Evolutionary conservation across 2,888 invertebrate species (phyloP).

Genomic region (Pyrgus malvae): DNA sequence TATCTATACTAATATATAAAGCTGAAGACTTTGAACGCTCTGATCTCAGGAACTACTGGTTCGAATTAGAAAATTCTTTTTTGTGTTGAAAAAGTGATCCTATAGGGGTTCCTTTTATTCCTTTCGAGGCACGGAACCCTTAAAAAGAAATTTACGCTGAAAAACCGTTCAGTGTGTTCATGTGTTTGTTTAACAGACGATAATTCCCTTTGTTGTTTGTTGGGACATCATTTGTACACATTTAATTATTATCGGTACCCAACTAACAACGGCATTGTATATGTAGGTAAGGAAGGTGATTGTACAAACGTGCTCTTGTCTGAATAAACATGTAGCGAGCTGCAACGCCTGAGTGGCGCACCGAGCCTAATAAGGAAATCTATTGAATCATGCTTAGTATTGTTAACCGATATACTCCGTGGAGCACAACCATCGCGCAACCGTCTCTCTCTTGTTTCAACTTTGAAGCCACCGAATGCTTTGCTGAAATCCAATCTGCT

Average conservation of each 20-base stretch:
- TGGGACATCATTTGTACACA: no score
- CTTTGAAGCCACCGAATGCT: constrained; percentile 6
- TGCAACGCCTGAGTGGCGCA: constrained; percentile 30
- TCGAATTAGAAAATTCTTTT: no score
- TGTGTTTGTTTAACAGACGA: no score
- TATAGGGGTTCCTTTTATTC: no score
- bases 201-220: no score
- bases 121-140: no score
- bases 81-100: no score
- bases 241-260: neutral
- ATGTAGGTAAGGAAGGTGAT: constrained; percentile 5
- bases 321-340: constrained; percentile 17
- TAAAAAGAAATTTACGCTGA: no score
- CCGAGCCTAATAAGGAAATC: constrained; percentile 47
- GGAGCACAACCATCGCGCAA: constrained; percentile 12
- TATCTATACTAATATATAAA: no score
- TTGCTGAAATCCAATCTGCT: constrained; percentile 6
- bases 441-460: constrained; percentile 10
- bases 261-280: neutral
- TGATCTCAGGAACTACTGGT: no score
- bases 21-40: no score
- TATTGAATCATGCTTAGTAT: constrained; percentile 41
- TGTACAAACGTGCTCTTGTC: constrained; percentile 10
- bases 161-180: no score
- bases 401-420: constrained; percentile 30